phyloP scores from a whole-genome alignment of 2,888 invertebrate genomes.

The Dascillus cervinus region DNA sequence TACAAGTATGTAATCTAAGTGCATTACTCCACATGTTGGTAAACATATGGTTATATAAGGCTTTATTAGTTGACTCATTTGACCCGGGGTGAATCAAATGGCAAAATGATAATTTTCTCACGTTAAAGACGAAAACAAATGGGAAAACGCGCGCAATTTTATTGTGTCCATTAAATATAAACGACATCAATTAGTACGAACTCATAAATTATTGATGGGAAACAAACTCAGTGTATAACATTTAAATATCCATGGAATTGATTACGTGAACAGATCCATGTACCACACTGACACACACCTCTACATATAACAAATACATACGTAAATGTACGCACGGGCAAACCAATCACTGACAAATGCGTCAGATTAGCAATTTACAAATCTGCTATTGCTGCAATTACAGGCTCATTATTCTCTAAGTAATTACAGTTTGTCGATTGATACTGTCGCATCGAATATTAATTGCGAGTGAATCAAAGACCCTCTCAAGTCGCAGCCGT shows the following conservation, averaged over 20 bases:
- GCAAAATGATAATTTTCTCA: too few species aligned
- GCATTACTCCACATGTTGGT: too few species aligned
- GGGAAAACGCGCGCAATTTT: too few species aligned
- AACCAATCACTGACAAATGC: slow-evolving; percentile 35
- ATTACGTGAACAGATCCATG: slow-evolving; percentile 12
- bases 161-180: slow-evolving; percentile 17
- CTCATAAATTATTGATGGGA: slow-evolving; percentile 19
- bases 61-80: too few species aligned
- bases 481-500: too few species aligned
- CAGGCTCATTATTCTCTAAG: slow-evolving; percentile 43
- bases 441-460: too few species aligned
- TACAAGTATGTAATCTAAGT: too few species aligned
- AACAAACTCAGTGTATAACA: slow-evolving; percentile 10
- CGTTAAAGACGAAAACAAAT: too few species aligned
- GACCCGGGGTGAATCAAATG: too few species aligned
- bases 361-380: slow-evolving; percentile 45
- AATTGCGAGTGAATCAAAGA: too few species aligned
- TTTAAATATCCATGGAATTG: slow-evolving; percentile 11
- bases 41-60: too few species aligned
- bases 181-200: slow-evolving; percentile 23
- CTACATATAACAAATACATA: slow-evolving; percentile 5
- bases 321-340: slow-evolving; percentile 2
- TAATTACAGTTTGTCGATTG: slow-evolving; percentile 37
- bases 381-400: slow-evolving; percentile 45
- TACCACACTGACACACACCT: slow-evolving; percentile 4